A percentile compares a stretch with the other conserved stretches of the same genome.
phyloP scores from a whole-genome alignment of 2,888 invertebrate species.

The Phaonia tiefii region DNA sequence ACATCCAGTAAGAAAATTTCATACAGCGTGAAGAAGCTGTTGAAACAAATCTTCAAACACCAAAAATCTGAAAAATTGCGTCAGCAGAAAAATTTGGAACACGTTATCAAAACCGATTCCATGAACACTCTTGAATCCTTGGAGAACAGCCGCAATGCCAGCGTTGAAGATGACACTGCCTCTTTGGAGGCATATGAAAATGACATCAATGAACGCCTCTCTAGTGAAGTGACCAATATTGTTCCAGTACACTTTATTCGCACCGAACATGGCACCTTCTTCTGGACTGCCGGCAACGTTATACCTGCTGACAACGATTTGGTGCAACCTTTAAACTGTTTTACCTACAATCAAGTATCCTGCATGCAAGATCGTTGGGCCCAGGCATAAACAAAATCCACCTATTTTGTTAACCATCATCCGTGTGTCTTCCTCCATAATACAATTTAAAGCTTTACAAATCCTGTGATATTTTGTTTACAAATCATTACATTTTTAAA shows the following conservation, averaged over 20 bases:
- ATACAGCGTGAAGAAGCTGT: conserved; percentile 84
- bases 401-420: too few relatives aligned
- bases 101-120: conserved; percentile 73
- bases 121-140: conserved; percentile 78
- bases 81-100: conserved; percentile 68
- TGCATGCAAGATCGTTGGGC: conserved; percentile 84
- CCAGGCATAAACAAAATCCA: conserved; percentile 82
- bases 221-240: neutral
- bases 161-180: conserved; percentile 72
- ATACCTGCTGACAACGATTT: too few relatives aligned
- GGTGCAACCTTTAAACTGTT: conserved; percentile 76
- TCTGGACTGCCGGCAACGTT: conserved; percentile 85
- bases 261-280: conserved; percentile 90
- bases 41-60: conserved; percentile 86
- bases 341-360: conserved; percentile 78
- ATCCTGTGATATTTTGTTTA: too few relatives aligned
- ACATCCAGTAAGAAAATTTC: conserved; percentile 76
- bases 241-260: conserved; percentile 89
- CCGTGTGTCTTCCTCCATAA: too few relatives aligned
- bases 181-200: neutral
- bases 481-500: too few relatives aligned
- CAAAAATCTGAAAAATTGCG: conserved; percentile 74
- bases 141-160: conserved; percentile 77
- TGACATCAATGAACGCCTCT: neutral
- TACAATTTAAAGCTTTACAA: too few relatives aligned